These are phyloP conservation scores for Boloria euphrosyne DNA, from an alignment of 2,888 invertebrate species.

Conservation along the genomic window DNA sequence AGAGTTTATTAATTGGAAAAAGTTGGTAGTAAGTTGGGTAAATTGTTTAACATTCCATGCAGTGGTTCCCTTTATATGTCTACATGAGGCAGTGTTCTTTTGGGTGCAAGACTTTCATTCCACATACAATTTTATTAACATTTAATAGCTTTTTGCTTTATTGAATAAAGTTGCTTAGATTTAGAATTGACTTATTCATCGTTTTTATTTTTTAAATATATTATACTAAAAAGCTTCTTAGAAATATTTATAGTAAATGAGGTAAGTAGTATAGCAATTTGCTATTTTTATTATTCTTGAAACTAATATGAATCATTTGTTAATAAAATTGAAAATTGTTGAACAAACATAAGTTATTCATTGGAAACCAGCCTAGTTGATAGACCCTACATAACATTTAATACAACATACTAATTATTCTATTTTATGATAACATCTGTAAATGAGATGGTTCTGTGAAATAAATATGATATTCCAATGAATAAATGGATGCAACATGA, in stretches of 20 bases:
- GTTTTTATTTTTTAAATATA: neutral
- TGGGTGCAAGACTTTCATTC: conserved; percentile 32
- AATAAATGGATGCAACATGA: conserved; percentile 38
- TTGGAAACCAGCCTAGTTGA: conserved; percentile 31
- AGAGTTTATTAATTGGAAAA: neutral
- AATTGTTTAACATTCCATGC: conserved; percentile 33
- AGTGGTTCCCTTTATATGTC: conserved; percentile 31
- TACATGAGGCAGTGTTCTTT: conserved; percentile 27
- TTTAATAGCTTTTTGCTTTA: conserved; percentile 3
- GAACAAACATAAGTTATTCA: conserved; percentile 34
- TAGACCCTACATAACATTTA: neutral
- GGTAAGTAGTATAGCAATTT: too few species aligned
- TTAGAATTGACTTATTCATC: neutral
- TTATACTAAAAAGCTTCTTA: neutral
- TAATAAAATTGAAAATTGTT: conserved; percentile 28
- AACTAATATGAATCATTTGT: conserved; percentile 5
- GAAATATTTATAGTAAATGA: neutral
- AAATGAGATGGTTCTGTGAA: neutral
- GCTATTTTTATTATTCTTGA: neutral
- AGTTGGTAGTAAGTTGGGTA: conserved; percentile 6
- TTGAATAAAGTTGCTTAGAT: neutral
- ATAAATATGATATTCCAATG: conserved; percentile 35
- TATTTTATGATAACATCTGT: neutral
- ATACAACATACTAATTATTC: neutral
- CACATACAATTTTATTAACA: conserved; percentile 35